Conservation (phyloP, 2,797 vertebrate species). For the Semotilus atromaculatus region DNA sequence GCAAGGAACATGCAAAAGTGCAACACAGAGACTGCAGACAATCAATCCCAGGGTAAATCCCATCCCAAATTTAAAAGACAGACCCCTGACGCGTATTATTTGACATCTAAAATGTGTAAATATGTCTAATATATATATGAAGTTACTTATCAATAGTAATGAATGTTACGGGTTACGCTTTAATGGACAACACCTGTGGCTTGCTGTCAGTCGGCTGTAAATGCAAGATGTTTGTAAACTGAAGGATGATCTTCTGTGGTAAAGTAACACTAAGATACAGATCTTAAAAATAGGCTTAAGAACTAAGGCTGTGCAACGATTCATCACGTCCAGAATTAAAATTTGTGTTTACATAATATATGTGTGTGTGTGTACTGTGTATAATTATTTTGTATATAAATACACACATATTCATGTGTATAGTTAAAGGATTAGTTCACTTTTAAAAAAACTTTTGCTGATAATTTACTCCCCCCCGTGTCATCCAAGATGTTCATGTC, state of each 20-base stretch:
- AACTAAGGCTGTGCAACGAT: too few relatives aligned
- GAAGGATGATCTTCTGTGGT: not conserved
- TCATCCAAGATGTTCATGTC: too few relatives aligned
- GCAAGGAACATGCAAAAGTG: constrained; percentile 3
- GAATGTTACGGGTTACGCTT: not conserved
- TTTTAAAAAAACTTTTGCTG: too few relatives aligned
- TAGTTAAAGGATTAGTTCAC: too few relatives aligned
- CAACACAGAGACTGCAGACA: not conserved
- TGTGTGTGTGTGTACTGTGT: too few relatives aligned
- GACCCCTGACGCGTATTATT: not conserved
- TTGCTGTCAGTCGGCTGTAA: not conserved
- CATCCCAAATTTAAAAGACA: not conserved
- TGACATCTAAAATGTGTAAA: not conserved
- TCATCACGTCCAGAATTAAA: too few relatives aligned
- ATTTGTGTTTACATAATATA: too few relatives aligned
- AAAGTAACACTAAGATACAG: not conserved
- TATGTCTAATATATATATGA: not conserved
- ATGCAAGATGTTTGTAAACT: not conserved
- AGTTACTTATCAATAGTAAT: not conserved
- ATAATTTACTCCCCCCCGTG: too few relatives aligned
- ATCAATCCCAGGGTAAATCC: not conserved
- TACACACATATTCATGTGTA: too few relatives aligned
- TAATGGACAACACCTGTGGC: not conserved
- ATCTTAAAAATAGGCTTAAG: not conserved
- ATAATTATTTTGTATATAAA: too few relatives aligned